Evolutionary conservation across 2,113 vertebrate genomes (phyloP).

Genomic region (Alexandromys fortis): DNA sequence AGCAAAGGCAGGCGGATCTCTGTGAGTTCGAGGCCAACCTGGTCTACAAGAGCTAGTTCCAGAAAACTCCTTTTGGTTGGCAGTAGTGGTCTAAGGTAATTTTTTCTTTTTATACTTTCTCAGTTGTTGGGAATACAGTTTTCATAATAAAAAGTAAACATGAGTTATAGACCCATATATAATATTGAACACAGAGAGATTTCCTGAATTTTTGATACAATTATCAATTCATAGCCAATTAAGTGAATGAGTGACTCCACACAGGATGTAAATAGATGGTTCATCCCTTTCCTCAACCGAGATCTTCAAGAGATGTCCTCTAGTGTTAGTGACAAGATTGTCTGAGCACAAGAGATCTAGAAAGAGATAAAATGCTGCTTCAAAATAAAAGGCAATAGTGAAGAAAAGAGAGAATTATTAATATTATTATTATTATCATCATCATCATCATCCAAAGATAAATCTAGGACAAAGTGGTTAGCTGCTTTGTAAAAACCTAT

Average conservation of each 20-base stretch:
- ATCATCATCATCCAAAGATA: not conserved
- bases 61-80: not conserved
- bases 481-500: conserved; percentile 30
- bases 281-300: conserved; percentile 30
- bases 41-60: too few species aligned
- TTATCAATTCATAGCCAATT: not conserved
- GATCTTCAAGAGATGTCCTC: not conserved
- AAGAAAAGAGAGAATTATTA: conserved; percentile 24
- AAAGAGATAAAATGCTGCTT: not conserved
- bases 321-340: conserved; percentile 28
- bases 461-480: conserved; percentile 8
- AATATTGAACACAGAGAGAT: conserved; percentile 14
- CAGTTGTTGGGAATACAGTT: conserved; percentile 17
- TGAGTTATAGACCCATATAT: not conserved
- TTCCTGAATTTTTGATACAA: conserved; percentile 10
- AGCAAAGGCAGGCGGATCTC: too few species aligned
- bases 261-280: not conserved
- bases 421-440: not conserved
- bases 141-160: conserved; percentile 38
- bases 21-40: too few species aligned
- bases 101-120: conserved; percentile 5
- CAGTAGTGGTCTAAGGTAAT: not conserved
- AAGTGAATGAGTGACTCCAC: conserved; percentile 34
- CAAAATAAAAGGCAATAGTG: conserved; percentile 9
- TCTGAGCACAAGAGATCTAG: not conserved